Conservation (phyloP, 2,797 vertebrate species). For the Sebastes vulpes region DNA sequence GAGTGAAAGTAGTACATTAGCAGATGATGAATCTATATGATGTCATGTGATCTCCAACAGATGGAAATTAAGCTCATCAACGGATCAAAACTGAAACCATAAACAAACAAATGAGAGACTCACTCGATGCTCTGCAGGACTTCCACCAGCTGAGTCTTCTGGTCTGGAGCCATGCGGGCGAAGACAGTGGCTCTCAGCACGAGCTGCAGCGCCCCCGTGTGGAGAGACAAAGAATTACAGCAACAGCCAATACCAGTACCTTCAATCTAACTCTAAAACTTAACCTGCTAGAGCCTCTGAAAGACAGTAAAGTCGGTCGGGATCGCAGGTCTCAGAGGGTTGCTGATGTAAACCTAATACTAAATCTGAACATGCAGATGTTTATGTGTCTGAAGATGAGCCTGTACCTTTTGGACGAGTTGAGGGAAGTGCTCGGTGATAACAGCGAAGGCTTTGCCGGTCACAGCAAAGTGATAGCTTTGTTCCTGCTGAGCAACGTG, state of each 20-base stretch:
- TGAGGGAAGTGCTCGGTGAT: slow-evolving; percentile 96
- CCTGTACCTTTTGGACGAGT: slow-evolving; percentile 92
- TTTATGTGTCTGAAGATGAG: background rate
- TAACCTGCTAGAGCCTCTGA: too few species aligned
- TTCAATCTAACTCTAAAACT: too few species aligned
- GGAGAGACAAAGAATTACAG: slow-evolving; percentile 45
- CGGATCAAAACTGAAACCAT: background rate
- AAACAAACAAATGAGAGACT: slow-evolving; percentile 68
- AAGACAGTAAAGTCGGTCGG: too few species aligned
- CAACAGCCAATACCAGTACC: background rate
- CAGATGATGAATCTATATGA: background rate
- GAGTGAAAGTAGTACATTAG: background rate
- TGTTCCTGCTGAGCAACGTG: slow-evolving; percentile 71
- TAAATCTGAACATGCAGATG: background rate
- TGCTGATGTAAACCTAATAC: background rate
- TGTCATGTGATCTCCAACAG: background rate
- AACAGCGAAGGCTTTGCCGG: slow-evolving; percentile 92
- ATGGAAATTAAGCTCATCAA: background rate
- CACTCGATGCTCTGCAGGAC: slow-evolving; percentile 96
- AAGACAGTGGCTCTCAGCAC: slow-evolving; percentile 92
- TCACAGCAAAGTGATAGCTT: slow-evolving; percentile 94
- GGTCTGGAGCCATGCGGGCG: slow-evolving; percentile 97
- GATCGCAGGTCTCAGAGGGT: too few species aligned
- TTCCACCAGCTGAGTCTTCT: slow-evolving; percentile 98
- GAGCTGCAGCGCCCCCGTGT: slow-evolving; percentile 85